A percentile compares a stretch with the other conserved stretches of the same genome.
Conservation (phyloP, 2,797 vertebrate genomes). For the Pipistrellus pipistrellus region DNA sequence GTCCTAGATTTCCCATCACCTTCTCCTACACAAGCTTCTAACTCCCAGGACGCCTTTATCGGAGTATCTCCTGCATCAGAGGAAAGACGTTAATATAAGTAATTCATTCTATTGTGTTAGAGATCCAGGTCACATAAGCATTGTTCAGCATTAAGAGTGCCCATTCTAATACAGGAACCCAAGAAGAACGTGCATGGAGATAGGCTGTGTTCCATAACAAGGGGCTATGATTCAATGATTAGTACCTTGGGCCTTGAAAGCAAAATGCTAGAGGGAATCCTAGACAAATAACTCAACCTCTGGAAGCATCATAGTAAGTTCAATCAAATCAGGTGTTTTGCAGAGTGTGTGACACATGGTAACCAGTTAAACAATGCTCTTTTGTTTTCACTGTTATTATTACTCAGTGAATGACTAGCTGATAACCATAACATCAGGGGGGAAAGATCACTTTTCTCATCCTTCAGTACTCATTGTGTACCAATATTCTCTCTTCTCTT, state of each 20-base stretch:
- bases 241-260: background rate
- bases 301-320: background rate
- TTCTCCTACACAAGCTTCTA: background rate
- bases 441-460: background rate
- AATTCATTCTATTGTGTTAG: background rate
- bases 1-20: background rate
- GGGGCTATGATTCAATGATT: background rate
- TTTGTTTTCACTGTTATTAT: conserved; percentile 19
- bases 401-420: background rate
- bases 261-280: background rate
- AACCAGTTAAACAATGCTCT: background rate
- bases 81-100: background rate
- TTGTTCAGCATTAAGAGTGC: background rate
- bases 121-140: background rate
- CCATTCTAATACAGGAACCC: background rate
- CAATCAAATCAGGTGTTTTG: background rate
- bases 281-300: background rate
- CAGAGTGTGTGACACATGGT: background rate
- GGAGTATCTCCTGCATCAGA: background rate
- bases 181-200: background rate
- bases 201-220: background rate
- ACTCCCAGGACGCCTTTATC: background rate
- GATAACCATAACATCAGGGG: background rate
- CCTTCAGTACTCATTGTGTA: background rate
- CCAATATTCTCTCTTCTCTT: background rate